Evolutionary conservation across 1,140 invertebrate species (phyloP), one percentile per base, ranked within the genome.

Genomic region (Papilio machaon): DNA sequence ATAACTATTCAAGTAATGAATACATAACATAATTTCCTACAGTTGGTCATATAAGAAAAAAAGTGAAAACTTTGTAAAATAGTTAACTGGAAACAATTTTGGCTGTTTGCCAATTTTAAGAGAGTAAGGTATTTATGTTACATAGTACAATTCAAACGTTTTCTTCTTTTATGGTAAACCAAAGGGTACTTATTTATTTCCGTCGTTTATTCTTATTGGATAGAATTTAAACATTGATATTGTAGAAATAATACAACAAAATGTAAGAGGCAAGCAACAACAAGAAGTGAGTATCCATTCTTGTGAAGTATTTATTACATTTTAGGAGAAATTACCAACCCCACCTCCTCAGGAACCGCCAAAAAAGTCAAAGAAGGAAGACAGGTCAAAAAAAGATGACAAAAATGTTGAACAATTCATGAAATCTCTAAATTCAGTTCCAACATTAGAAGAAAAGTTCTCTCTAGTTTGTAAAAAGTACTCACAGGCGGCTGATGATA

Each of bases 391-490:
- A 83, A 96, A 96, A 83, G 96, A 95, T 84, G 96, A 96, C 60
- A 95, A 95, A 87, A 95, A 95, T 82, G 88, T 96, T 6, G 97
- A 97, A 85, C 96, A 97, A 90, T 96, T 98, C 77, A 92, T 98
- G 80, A 97, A 97, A 94, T 96, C 96, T 5, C 90, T 98, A 2
- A 96, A 96, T 83, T 96, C 95, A 70, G 90, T 96, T n/a, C 92
- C 96, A 52, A 96, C 95, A n/a, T 85, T 96, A 1, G 97, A 98
- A 85, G 97, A 98, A 82, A 98, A 98, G 94, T 89, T 98, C 23
- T 95, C 96, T 38, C 92, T 96, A 11, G 95, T 98, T 79, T 97
- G 97, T 85, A 97, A 97, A 82, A 97, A 97, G 85, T 98, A 98
- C 92, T 95, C 91, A 8, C 90, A 98, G 86, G 93, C 97, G 9